Evolutionary conservation across 1,140 invertebrate species (phyloP), one percentile per base, ranked within the genome.

Genomic region (Antheraea pernyi): DNA sequence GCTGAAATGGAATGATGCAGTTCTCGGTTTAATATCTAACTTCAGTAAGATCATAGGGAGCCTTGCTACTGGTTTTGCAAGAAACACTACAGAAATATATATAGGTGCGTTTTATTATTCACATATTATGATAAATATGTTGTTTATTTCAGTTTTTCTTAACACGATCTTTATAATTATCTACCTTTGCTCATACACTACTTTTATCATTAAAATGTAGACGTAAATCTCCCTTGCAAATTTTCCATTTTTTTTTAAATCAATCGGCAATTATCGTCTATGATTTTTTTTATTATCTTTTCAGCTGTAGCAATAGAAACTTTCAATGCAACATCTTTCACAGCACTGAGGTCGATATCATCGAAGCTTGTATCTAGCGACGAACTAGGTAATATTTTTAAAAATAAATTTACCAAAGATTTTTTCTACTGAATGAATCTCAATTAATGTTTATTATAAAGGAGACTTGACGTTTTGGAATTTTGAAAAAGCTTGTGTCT

Each of bases 311-410:
- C 96, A 19, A 94, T 96, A 0, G 96, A 96, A 85, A 96, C 96
- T 69, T 94, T 97, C 48, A 96, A 96, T 78, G 96, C 96, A 8
- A 96, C 96, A 1, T 95, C 96, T 0, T 96, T 97, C 76, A 97
- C 97, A 62, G 96, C 96, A 0, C 95, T 97, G 93, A 90, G 96
- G 74, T 96, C 96, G 0, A 97, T 97, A 59, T 95, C 95, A 48
- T 96, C 96, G 1, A 97, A 97, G 89, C 85, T 97, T 53, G 95
- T 96, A 0, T 94, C 95, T 19, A 94, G 94, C 62, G 94, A 95
- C 76, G 96, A 96, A 92, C 86, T 96, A 73, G 95, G 95, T 96
- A 94, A 61, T 61, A 13, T 22, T 61, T 61, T 22, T 61, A 30
- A n/a, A n/a, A n/a, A 0, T 61, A 19, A 77, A 42, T 0, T 42